Evolutionary conservation across 2,113 vertebrate genomes (phyloP).

Genomic region (Gopherus flavomarginatus): DNA sequence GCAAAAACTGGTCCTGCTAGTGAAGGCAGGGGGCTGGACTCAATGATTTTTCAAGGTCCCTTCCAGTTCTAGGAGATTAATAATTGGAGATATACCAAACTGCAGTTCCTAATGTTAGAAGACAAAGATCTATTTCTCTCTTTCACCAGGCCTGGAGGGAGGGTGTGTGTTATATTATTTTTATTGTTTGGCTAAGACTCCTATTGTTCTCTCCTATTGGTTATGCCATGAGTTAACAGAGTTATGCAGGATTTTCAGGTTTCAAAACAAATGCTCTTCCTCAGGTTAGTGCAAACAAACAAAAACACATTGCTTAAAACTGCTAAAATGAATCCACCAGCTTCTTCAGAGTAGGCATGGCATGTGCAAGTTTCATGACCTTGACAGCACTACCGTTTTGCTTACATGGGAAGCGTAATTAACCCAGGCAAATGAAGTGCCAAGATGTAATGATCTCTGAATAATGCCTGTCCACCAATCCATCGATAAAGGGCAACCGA

Average conservation of each 20-base stretch:
- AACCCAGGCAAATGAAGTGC: not conserved
- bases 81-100: no score
- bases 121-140: rapidly evolving
- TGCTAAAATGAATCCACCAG: not conserved
- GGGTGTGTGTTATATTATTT: rapidly evolving
- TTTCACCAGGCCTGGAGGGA: rapidly evolving
- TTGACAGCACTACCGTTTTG: not conserved
- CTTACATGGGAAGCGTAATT: conserved; percentile 2
- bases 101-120: rapidly evolving
- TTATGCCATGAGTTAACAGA: no score
- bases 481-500: not conserved
- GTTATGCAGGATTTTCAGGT: not conserved
- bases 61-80: no score
- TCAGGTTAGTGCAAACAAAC: not conserved
- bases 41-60: no score
- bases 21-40: no score
- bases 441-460: not conserved
- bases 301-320: not conserved
- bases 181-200: rapidly evolving
- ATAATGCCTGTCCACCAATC: conserved; percentile 7
- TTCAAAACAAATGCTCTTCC: not conserved
- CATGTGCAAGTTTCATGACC: not conserved
- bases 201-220: not conserved
- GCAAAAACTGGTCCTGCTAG: no score
- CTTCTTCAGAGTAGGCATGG: not conserved